These are phyloP conservation scores for Amiota minor DNA, from an alignment of 2,888 invertebrate species.

Conservation along the genomic window DNA sequence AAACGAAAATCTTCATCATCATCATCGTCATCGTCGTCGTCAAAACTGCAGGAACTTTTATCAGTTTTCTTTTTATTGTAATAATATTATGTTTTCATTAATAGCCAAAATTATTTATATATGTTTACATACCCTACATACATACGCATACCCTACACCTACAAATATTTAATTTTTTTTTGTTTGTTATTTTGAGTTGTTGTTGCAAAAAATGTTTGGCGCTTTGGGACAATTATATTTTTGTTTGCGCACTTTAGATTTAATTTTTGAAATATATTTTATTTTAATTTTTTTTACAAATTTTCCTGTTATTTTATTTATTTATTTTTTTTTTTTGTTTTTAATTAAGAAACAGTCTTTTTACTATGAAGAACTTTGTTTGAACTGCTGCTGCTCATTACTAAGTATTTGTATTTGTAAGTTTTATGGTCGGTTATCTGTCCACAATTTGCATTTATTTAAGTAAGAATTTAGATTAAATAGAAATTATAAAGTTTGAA, in stretches of 20 bases:
- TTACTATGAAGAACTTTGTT: slow-evolving; percentile 58
- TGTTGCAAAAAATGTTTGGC: slow-evolving; percentile 50
- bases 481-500: background rate
- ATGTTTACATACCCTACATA: slow-evolving; percentile 43
- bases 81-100: slow-evolving; percentile 42
- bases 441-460: too few species aligned
- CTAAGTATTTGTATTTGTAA: background rate
- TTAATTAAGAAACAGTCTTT: slow-evolving; percentile 61
- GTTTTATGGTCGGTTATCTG: background rate
- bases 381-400: slow-evolving; percentile 53
- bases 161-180: slow-evolving; percentile 31
- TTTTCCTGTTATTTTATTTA: slow-evolving; percentile 39
- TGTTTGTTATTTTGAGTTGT: slow-evolving; percentile 36
- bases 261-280: slow-evolving; percentile 40
- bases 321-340: slow-evolving; percentile 45
- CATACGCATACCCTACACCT: slow-evolving; percentile 41
- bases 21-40: slow-evolving; percentile 10
- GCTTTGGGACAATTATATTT: background rate
- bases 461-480: background rate
- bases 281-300: slow-evolving; percentile 27
- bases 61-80: slow-evolving; percentile 42
- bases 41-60: slow-evolving; percentile 62
- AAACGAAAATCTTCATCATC: too few species aligned
- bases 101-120: slow-evolving; percentile 30
- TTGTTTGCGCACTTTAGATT: slow-evolving; percentile 39